Percentiles rank a stretch among this genome's conserved stretches.
These are phyloP conservation scores for Formica exsecta DNA, from an alignment of 1,140 invertebrate genomes.

Conservation along the genomic window DNA sequence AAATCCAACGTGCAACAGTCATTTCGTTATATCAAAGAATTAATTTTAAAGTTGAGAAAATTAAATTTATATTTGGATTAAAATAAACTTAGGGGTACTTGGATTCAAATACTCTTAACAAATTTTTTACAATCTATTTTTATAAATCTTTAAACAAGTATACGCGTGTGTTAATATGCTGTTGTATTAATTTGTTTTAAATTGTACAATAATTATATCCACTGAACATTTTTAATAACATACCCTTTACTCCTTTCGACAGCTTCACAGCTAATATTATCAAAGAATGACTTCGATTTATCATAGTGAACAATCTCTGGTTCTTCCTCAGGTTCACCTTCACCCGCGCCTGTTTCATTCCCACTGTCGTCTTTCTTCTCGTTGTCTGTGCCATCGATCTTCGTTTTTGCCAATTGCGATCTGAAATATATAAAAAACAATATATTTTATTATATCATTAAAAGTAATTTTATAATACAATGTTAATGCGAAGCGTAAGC, in stretches of 20 bases:
- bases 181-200: too few relatives aligned
- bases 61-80: background rate
- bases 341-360: conserved; percentile 93
- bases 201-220: background rate
- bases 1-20: background rate
- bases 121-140: too few relatives aligned
- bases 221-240: conserved; percentile 1
- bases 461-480: background rate
- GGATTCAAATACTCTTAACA: background rate
- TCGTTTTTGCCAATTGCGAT: conserved; percentile 93
- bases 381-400: conserved; percentile 90
- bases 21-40: background rate
- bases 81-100: background rate
- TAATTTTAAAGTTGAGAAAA: background rate
- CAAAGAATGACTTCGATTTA: conserved; percentile 99
- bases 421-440: conserved; percentile 66
- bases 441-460: conserved; percentile 1
- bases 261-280: conserved; percentile 99
- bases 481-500: conserved; percentile 80
- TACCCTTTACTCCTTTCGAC: conserved; percentile 95
- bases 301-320: conserved; percentile 94
- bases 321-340: conserved; percentile 92
- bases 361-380: conserved; percentile 95
- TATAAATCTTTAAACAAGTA: background rate
- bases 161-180: too few relatives aligned